Evolutionary conservation across 2,113 vertebrate species (phyloP).

Genomic region (Colinus virginianus): DNA sequence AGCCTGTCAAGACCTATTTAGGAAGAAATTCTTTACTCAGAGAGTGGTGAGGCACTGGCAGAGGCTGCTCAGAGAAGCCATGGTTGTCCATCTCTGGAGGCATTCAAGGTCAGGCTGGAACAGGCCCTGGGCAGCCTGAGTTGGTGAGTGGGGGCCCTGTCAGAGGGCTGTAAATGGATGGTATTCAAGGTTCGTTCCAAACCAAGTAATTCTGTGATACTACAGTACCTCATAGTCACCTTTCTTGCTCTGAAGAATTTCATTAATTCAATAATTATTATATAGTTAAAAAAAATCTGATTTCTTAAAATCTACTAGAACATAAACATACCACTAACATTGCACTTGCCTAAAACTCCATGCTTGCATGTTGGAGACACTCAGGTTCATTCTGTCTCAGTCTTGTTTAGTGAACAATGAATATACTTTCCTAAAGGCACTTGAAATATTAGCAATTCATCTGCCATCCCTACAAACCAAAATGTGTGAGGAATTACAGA

Average conservation of each 20-base stretch:
- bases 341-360: not conserved
- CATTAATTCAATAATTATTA: not conserved
- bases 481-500: not conserved
- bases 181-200: not conserved
- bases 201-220: not conserved
- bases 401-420: not conserved
- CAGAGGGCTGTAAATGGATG: not conserved
- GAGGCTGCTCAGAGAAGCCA: not conserved
- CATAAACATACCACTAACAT: not conserved
- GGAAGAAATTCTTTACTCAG: too few relatives aligned
- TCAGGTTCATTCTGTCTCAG: not conserved
- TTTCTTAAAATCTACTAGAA: not conserved
- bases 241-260: not conserved
- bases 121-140: not conserved
- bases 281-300: not conserved
- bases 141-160: not conserved
- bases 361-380: not conserved
- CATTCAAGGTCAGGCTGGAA: not conserved
- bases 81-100: not conserved
- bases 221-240: not conserved
- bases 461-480: not conserved
- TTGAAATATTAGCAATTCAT: not conserved
- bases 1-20: not conserved
- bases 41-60: not conserved
- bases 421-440: not conserved